Base-by-base conservation (phyloP, 2,888 invertebrate genomes). In the Calameuta pallipes region DNA sequence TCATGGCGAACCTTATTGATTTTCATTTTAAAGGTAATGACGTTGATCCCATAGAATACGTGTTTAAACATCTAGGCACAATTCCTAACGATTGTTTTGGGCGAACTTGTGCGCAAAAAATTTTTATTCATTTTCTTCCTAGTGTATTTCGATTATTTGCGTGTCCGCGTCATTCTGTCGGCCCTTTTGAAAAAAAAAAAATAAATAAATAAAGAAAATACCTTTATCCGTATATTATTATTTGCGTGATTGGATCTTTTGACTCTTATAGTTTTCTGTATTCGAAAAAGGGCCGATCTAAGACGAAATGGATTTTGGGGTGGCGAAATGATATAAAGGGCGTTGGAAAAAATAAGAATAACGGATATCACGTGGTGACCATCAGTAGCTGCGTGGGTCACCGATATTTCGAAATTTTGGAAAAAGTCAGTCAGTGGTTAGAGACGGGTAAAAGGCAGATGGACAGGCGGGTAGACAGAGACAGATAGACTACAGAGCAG, bases 21-120 rank as follows among this genome's bases (percentile, higher is more conserved):
- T 74, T 36, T 34, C 76, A 75, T 73, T 37, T 71, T 82, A 87
- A 87, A 88, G 84, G 83, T 87, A 87, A 85, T 85, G 86, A 89
- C 86, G 85, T 90, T 90, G 90, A 89, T 90, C 89, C 89, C 90
- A 89, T 88, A 87, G 84, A 89, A 89, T 89, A 89, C 86, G 82
- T 85, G 81, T 84, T 86, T 88, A 87, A 87, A 89, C 85, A 89
- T 89, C 87, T 87, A 90, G 89, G 89, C 90, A 90, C 90, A 87
- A 89, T 89, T 90, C 87, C 86, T 89, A 89, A 89, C 84, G 89
- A 89, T 89, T 89, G 88, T 89, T 88, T 86, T 85, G 86, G 85
- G 86, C 86, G 86, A 87, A 85, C 83, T 86, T 89, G 87, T 89
- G 89, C 87, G 86, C 84, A 83, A 85, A 83, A 85, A 83, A 80